These are phyloP conservation scores for Crotalus viridis DNA, from an alignment of 2,113 vertebrate genomes.

Conservation along the genomic window DNA sequence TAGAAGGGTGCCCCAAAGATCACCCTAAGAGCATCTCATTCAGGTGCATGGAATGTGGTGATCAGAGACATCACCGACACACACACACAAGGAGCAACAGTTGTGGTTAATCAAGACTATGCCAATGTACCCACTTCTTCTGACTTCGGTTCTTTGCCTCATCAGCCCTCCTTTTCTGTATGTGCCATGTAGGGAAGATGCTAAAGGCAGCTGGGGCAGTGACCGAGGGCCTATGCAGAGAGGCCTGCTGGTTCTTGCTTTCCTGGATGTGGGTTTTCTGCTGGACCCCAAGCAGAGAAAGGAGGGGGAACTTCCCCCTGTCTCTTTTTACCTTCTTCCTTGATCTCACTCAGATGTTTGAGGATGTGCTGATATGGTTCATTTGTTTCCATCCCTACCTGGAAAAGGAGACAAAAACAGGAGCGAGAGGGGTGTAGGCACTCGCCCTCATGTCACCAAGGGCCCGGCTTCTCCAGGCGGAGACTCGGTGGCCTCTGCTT, in stretches of 20 bases:
- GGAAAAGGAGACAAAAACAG: constrained; percentile 22
- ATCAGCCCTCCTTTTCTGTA: not conserved
- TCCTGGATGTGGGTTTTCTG: not conserved
- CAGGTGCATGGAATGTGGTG: not conserved
- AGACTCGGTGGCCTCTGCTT: not conserved
- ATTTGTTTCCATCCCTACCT: constrained; percentile 74
- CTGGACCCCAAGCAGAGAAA: not conserved
- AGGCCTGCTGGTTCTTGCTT: not conserved
- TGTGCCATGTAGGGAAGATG: not conserved
- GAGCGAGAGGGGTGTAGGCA: not conserved
- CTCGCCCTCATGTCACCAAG: not conserved
- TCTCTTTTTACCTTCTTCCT: constrained; percentile 63
- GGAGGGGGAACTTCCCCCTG: not conserved
- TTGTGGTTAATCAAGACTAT: not conserved
- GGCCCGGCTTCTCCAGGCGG: too few species aligned
- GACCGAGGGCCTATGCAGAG: not conserved
- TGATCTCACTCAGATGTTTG: constrained; percentile 53
- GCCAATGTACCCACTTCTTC: not conserved
- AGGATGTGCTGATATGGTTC: constrained; percentile 68
- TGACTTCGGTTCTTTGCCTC: not conserved
- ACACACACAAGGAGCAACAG: not conserved
- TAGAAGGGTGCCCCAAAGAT: not conserved
- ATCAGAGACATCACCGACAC: not conserved
- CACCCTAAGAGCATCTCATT: not conserved
- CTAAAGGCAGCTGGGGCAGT: not conserved